These are phyloP conservation scores for Taxidea taxus DNA, from an alignment of 2,113 vertebrate species.

Conservation along the genomic window DNA sequence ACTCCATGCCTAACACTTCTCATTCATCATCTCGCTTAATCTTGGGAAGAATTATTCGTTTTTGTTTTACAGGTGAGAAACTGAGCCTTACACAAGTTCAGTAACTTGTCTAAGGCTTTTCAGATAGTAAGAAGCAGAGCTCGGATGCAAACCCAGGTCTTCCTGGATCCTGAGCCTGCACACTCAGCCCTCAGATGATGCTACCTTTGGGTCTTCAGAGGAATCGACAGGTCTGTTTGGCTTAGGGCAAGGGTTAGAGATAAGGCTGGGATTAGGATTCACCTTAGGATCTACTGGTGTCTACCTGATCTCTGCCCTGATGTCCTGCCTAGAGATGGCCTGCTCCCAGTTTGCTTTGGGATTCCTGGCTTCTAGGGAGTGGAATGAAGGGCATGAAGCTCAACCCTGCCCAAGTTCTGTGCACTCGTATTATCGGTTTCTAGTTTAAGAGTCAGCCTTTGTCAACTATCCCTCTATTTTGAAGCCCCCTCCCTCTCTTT, in stretches of 20 bases:
- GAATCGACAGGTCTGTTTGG: no score
- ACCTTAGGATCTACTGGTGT: neutral
- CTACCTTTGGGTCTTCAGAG: neutral
- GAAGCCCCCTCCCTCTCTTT: neutral
- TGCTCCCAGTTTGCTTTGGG: neutral
- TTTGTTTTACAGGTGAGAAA: neutral
- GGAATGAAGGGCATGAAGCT: neutral
- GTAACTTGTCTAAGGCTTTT: neutral
- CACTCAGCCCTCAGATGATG: neutral
- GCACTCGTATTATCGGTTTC: neutral
- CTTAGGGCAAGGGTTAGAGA: neutral
- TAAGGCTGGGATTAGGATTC: neutral
- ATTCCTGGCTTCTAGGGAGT: neutral
- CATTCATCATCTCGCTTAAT: neutral
- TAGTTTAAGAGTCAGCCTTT: neutral
- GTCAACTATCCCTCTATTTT: neutral
- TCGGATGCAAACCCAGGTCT: neutral
- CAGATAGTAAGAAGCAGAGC: neutral
- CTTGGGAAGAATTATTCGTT: neutral
- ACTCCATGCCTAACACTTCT: neutral
- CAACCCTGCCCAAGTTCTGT: neutral
- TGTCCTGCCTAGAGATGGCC: neutral
- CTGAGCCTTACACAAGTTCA: neutral
- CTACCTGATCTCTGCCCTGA: neutral
- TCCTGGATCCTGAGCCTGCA: neutral